Evolutionary conservation across 1,140 invertebrate genomes (phyloP), one percentile per base, ranked within the genome.

Genomic region (Hirudo medicinalis): DNA sequence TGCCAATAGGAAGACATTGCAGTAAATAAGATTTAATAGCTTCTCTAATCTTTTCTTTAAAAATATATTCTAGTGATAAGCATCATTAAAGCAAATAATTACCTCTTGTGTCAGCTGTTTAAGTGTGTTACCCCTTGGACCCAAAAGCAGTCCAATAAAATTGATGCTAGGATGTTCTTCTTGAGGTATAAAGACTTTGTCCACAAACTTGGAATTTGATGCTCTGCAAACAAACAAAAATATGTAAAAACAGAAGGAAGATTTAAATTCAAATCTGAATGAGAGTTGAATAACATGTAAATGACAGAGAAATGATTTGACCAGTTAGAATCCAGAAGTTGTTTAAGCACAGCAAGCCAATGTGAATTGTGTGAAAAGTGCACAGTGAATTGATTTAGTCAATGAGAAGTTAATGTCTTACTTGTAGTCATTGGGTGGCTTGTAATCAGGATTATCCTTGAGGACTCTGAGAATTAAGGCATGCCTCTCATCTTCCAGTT

Each of bases 101-200:
- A 94, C 91, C 89, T 87, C 86, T 77, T 83, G 84, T 77, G 87
- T 86, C 71, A 87, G 78, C 69, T 80, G 81, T 87, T 99, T 99
- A 40, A 99, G 85, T n/a, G 96, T 99, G 81, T 99, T 99, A 76
- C 97, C 97, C 78, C 97, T 87, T 67, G 97, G 97, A 49, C 97
- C 97, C 83, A 99, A 99, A 27, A 99, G 85, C 36, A 99, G 85
- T 1, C 97, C 97, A 74, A 99, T 95, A 86, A 99, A 99, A 84
- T 99, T 99, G 72, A 99, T 99, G 80, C 99, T 94, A 29, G 97
- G 97, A 86, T 99, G 92, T 80, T 98, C 92, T 80, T 99, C 97
- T 85, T 99, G 97, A 27, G 97, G 97, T 81, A 99, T 82, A 78
- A 81, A 79, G 20, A 82, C 80, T 84, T 98, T 97, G 80, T 99